These are phyloP conservation scores for Mya arenaria DNA, from an alignment of 1,140 invertebrate genomes.

Conservation along the genomic window DNA sequence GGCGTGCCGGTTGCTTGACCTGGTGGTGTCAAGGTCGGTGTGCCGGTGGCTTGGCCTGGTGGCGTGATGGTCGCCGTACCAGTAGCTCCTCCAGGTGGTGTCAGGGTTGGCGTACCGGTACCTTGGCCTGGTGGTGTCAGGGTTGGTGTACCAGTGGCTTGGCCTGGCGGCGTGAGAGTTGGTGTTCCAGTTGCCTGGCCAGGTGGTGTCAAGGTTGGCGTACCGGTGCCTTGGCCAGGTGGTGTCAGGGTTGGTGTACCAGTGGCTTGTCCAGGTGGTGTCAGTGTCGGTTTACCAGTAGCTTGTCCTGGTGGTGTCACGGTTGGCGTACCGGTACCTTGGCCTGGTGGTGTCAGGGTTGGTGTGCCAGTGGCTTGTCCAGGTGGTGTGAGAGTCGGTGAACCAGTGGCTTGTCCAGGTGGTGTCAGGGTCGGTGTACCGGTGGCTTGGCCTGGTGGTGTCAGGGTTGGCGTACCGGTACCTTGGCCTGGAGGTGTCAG, in stretches of 20 bases:
- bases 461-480: not conserved
- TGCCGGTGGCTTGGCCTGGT: not conserved
- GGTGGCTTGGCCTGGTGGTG: not conserved
- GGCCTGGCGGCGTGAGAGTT: not conserved
- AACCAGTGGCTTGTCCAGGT: slow-evolving; percentile 16
- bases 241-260: not conserved
- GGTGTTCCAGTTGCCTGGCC: not conserved
- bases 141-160: not conserved
- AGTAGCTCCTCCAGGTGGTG: not conserved
- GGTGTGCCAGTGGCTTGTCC: not conserved
- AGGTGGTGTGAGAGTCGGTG: slow-evolving; percentile 18
- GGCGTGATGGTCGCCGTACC: not conserved
- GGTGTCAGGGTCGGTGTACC: slow-evolving; percentile 21
- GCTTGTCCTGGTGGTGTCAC: not conserved
- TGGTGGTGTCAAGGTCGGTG: not conserved
- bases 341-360: not conserved
- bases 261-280: not conserved
- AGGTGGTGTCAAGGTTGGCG: slow-evolving; percentile 13
- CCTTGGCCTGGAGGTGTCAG: not conserved
- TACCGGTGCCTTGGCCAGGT: not conserved
- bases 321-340: slow-evolving; percentile 16
- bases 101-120: not conserved
- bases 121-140: not conserved
- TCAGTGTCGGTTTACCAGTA: slow-evolving; percentile 22
- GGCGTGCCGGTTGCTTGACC: not conserved